phyloP scores from a whole-genome alignment of 2,113 vertebrate genomes.

The Atrichornis clamosus region DNA sequence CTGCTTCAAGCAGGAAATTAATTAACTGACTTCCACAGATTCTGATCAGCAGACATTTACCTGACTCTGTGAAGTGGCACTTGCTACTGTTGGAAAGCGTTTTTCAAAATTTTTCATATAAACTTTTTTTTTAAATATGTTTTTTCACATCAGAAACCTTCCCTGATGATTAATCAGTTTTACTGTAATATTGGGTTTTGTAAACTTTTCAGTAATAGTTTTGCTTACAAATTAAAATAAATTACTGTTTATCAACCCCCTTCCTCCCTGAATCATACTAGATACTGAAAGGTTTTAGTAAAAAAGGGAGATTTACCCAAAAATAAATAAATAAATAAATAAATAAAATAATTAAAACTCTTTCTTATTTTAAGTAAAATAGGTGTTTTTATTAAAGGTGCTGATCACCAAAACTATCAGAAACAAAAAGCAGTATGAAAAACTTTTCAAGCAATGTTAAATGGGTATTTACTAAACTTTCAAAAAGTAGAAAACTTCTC shows the following conservation, averaged over 20 bases:
- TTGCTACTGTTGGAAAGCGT: neutral
- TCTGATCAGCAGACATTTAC: neutral
- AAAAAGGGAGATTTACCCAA: accelerated
- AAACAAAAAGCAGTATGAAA: neutral
- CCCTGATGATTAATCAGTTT: neutral
- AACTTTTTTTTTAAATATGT: neutral
- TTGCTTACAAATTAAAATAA: neutral
- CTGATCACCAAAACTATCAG: neutral
- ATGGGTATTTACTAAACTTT: neutral
- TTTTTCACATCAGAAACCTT: neutral
- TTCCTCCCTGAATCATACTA: accelerated
- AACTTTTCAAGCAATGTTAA: neutral
- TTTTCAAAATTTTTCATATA: neutral
- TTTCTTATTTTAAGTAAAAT: neutral
- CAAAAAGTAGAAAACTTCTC: neutral
- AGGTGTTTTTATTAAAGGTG: accelerated
- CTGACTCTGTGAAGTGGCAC: neutral
- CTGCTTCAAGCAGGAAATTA: neutral
- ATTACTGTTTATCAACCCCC: accelerated
- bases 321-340: too few species aligned
- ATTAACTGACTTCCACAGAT: neutral
- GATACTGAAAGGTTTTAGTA: neutral
- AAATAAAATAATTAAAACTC: accelerated
- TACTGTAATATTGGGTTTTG: neutral
- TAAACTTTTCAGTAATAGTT: neutral